Conservation (phyloP, 2,113 vertebrate species). For the Dipodomys merriami region DNA sequence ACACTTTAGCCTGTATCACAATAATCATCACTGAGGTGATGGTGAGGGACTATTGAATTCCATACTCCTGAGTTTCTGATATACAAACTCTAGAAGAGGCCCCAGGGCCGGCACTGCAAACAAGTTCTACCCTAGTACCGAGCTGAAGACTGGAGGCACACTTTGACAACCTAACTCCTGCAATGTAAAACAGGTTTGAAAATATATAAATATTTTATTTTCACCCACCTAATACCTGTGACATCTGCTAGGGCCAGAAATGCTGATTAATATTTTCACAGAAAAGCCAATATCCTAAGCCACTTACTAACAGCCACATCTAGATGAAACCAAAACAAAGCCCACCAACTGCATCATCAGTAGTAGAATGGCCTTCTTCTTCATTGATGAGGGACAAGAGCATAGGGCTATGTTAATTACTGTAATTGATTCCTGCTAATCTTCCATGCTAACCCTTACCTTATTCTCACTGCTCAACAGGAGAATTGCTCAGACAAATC, state of each 20-base stretch:
- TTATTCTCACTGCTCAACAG: background rate
- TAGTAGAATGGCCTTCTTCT: background rate
- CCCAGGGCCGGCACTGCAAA: background rate
- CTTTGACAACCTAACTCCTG: background rate
- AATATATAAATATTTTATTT: conserved; percentile 1
- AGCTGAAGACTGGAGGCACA: background rate
- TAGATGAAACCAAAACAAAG: conserved; percentile 22
- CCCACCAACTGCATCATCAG: background rate
- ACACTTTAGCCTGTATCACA: background rate
- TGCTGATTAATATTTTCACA: conserved; percentile 29
- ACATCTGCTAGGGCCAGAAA: background rate
- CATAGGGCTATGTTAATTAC: background rate
- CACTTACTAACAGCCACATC: conserved; percentile 38
- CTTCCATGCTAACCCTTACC: background rate
- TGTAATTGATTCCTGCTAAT: background rate
- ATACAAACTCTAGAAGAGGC: background rate
- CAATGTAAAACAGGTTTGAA: background rate
- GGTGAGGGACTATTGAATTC: background rate
- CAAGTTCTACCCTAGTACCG: background rate
- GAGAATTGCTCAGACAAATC: conserved; percentile 43
- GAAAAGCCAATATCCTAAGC: conserved; percentile 21
- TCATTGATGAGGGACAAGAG: background rate
- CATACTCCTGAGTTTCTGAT: background rate
- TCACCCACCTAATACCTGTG: background rate
- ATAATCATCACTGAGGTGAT: background rate